Evolutionary conservation across 2,113 vertebrate species (phyloP).

Genomic region (Callorhinus ursinus): DNA sequence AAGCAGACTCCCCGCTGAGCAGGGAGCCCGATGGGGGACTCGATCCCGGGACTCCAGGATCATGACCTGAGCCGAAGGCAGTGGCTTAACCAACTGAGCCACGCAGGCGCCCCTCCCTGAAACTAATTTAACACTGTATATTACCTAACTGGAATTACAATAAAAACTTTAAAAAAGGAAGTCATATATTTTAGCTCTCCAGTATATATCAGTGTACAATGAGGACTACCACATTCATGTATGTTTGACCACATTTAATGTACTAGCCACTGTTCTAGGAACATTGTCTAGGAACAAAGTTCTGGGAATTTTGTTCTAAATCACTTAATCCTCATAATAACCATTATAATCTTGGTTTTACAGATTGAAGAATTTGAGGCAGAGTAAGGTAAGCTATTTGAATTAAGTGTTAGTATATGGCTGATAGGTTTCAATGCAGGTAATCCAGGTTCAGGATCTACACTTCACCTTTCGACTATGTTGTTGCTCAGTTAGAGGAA

Average conservation of each 20-base stretch:
- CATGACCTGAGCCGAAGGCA: no score
- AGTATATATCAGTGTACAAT: neutral
- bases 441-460: neutral
- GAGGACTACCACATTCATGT: neutral
- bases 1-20: no score
- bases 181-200: neutral
- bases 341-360: neutral
- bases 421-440: neutral
- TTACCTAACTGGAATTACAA: neutral
- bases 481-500: neutral
- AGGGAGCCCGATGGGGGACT: no score
- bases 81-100: no score
- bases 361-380: neutral
- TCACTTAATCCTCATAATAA: neutral
- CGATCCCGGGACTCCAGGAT: no score
- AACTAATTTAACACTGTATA: neutral
- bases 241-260: neutral
- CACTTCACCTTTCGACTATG: neutral
- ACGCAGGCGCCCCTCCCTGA: neutral
- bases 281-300: neutral
- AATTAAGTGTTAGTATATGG: neutral
- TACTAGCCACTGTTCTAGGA: neutral
- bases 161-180: neutral
- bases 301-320: neutral
- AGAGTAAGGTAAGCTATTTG: neutral